A percentile compares a stretch with the other conserved stretches of the same genome.
These are phyloP conservation scores for Trissoscelio sp. DNA, from an alignment of 2,888 invertebrate species.

Conservation along the genomic window DNA sequence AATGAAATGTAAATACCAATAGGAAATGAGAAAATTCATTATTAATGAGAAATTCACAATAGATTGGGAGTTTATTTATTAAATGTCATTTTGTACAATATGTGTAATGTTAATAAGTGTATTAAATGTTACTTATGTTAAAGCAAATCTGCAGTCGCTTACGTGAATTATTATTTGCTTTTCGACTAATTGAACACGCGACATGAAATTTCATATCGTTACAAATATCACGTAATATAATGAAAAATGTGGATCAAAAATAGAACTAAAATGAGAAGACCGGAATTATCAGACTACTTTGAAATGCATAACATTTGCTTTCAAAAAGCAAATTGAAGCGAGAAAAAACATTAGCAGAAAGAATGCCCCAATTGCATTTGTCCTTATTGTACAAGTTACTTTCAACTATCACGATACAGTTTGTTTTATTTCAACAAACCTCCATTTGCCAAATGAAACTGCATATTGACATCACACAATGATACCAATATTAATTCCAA, in stretches of 20 bases:
- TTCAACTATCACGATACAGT: neutral
- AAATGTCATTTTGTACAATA: too few species aligned
- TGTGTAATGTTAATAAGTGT: neutral
- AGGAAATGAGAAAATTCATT: too few species aligned
- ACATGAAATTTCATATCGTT: neutral
- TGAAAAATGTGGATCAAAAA: slow-evolving; percentile 4
- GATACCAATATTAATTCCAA: too few species aligned
- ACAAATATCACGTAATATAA: slow-evolving; percentile 6
- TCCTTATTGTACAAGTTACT: neutral
- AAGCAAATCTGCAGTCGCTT: neutral
- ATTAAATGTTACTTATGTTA: neutral
- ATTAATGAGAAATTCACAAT: too few species aligned
- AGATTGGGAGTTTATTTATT: too few species aligned
- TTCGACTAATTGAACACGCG: neutral
- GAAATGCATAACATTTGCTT: slow-evolving; percentile 14
- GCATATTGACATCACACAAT: too few species aligned
- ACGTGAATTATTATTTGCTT: slow-evolving; percentile 9
- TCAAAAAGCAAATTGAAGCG: neutral
- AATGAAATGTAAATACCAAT: neutral
- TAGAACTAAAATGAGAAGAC: slow-evolving; percentile 2
- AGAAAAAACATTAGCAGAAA: slow-evolving; percentile 4
- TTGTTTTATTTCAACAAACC: neutral
- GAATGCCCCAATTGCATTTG: neutral
- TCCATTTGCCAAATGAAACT: too few species aligned
- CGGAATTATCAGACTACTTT: neutral